Conservation (phyloP, 2,113 vertebrate genomes). For the Alosa alosa region DNA sequence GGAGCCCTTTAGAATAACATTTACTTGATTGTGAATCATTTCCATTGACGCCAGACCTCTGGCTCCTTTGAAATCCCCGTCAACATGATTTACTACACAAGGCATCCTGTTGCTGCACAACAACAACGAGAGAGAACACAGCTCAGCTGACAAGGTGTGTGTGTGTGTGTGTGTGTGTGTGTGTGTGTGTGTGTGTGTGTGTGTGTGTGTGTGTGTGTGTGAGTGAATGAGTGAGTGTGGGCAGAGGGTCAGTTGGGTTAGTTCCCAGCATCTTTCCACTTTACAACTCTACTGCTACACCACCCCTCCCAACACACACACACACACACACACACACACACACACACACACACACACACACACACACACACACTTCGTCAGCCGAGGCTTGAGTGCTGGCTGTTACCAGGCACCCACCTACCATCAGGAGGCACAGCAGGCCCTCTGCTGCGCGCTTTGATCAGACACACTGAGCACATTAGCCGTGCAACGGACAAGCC, state of each 20-base stretch:
- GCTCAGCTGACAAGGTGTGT: too few species aligned
- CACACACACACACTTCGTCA: background rate
- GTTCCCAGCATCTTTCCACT: too few species aligned
- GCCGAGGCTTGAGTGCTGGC: slow-evolving; percentile 27
- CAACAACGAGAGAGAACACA: background rate
- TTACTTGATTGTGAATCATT: too few species aligned
- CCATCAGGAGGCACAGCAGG: slow-evolving; percentile 41
- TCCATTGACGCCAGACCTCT: background rate
- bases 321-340: background rate
- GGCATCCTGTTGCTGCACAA: background rate
- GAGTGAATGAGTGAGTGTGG: too few species aligned
- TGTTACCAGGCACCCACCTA: slow-evolving; percentile 51
- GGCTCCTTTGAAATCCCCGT: background rate
- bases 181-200: too few species aligned
- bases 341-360: background rate
- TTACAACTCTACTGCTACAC: background rate
- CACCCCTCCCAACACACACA: background rate
- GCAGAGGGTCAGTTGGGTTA: background rate
- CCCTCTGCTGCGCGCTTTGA: slow-evolving; percentile 51
- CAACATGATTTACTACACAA: background rate
- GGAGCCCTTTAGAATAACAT: too few species aligned
- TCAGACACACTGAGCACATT: slow-evolving; percentile 37
- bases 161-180: background rate
- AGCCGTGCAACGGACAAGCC: background rate
- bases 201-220: too few species aligned